Conservation (phyloP, 53 echinoderm and acorn worm species). For the Holothuria leucospilota region DNA sequence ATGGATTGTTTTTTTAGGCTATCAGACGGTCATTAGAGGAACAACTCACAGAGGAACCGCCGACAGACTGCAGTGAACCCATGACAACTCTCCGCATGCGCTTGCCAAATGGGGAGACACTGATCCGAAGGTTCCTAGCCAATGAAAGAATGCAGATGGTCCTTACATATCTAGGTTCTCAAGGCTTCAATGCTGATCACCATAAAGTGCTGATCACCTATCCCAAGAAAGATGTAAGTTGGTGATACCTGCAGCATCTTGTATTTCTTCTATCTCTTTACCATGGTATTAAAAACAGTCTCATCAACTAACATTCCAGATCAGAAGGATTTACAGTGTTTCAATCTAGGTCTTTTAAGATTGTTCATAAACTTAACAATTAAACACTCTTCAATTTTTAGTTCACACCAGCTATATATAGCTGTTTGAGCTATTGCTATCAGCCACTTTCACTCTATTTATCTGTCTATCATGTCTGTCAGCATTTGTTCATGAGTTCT, state of each 20-base stretch:
- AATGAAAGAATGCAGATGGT: constrained; percentile 74
- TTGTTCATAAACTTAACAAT: no score
- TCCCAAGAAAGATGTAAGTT: constrained; percentile 98
- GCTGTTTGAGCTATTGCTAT: no score
- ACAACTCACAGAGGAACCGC: constrained; percentile 88
- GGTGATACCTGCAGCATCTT: not conserved
- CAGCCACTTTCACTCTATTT: no score
- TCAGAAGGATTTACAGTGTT: no score
- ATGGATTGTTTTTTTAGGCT: constrained; percentile 65
- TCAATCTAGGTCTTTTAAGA: no score
- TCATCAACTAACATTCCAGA: no score
- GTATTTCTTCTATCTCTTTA: no score
- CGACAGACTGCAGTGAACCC: constrained; percentile 53
- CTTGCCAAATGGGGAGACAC: constrained; percentile 82
- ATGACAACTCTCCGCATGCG: constrained; percentile 85
- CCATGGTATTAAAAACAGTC: no score
- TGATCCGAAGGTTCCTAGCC: constrained; percentile 84
- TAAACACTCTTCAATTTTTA: no score
- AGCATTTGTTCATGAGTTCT: no score
- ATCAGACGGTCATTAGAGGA: constrained; percentile 79
- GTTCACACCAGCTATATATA: no score
- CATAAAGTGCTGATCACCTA: constrained; percentile 92
- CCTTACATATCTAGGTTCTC: constrained; percentile 82
- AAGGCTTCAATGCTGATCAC: constrained; percentile 83
- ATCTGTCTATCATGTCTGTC: no score